Evolutionary conservation across 1,140 invertebrate species (phyloP).

Genomic region (Bombus waltoni): DNA sequence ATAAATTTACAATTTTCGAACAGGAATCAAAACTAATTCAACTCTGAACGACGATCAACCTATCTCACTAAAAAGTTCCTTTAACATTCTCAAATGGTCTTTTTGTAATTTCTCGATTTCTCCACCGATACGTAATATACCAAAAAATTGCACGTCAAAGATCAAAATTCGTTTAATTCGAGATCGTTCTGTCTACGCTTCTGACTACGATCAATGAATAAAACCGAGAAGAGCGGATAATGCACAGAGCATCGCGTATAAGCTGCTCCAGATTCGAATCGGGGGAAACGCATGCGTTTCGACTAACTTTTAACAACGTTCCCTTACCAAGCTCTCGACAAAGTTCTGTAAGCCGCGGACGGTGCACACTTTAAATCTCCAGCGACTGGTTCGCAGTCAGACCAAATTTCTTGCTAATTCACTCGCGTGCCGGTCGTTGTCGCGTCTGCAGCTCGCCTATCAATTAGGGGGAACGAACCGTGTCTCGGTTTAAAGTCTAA

Average conservation of each 20-base stretch:
- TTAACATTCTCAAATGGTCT: neutral
- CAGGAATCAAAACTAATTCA: too few species aligned
- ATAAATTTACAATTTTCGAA: too few species aligned
- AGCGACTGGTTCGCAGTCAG: neutral
- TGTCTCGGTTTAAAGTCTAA: neutral
- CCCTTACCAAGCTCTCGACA: neutral
- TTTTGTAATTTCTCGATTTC: neutral
- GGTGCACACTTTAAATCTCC: neutral
- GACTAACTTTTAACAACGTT: neutral
- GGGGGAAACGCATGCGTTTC: too few species aligned
- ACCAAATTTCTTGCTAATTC: neutral
- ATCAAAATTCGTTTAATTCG: neutral
- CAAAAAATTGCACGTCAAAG: neutral
- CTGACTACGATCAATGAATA: neutral
- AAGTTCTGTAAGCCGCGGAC: too few species aligned
- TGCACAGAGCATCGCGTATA: neutral
- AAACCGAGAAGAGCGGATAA: too few species aligned
- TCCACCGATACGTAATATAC: neutral
- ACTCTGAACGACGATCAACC: neutral
- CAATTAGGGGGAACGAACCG: constrained; percentile 26
- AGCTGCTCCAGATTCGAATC: neutral
- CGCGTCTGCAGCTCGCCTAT: constrained; percentile 14
- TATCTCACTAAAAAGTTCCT: neutral
- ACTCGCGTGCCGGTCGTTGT: neutral
- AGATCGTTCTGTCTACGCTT: neutral